Evolutionary conservation across 2,797 vertebrate genomes (phyloP), one percentile per base, ranked within the genome.

Genomic region (Melanotaenia pygmaea): DNA sequence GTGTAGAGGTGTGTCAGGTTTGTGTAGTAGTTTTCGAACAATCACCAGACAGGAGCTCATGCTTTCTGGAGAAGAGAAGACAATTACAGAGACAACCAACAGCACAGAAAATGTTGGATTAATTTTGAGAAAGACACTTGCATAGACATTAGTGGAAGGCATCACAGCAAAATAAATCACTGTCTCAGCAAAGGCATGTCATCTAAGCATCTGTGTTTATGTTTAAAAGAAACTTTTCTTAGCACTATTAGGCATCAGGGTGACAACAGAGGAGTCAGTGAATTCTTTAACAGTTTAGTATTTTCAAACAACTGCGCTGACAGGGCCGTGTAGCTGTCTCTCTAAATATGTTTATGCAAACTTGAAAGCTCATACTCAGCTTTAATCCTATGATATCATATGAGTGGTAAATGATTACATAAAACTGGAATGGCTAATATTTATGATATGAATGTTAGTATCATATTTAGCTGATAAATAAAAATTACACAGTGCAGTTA

Each of bases 181-280:
- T 37, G 56, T 37, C 20, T 69, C n/a, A 30, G 11, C 51, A 59
- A 69, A 50, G 13, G 20, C 20, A 51, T 50, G 56, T 66, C 3
- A 45, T 63, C 30, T 35, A 62, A 35, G 32, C 18, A 50, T 45
- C 4, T 53, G 58, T 12, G 20, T 59, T 32, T 14, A 66, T 59
- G 45, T 61, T 61, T 56, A 57, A 59, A 69, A 47, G 24, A 61
- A 30, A 35, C 30, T 74, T 64, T 78, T 83, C 13, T 83, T 64
- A 59, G 57, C 1, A 3, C 20, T 35, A 69, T 63, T 43, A 67
- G 58, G 40, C 40, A 67, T 75, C 59, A 70, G 38, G 68, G 60
- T 30, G 72, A 64, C 16, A 30, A 74, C n/a, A 64, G 51, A 37
- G 12, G 60, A 60, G 5, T 43, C 35, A 24, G 32, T 26, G 38